Base-by-base conservation (phyloP, 1,140 invertebrate genomes). In the Saxidomus purpurata region DNA sequence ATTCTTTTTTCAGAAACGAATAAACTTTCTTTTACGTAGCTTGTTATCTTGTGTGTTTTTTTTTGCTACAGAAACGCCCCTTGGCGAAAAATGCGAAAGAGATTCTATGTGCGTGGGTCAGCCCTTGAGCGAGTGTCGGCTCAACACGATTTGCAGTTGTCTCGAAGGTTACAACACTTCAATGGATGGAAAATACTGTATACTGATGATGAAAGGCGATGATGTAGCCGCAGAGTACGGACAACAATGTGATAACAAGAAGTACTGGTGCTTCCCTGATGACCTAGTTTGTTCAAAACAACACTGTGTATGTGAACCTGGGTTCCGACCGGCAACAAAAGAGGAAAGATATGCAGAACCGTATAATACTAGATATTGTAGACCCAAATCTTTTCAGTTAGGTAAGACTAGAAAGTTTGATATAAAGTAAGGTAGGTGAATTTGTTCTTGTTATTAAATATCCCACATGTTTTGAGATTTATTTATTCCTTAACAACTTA, bases 81-180 rank as follows among this genome's bases (percentile, higher is more conserved):
- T 85, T 8, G 83, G 69, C 6, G 49, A 52, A 31, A 55, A 1
- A 19, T 85, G 83, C 34, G 47, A 74, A 19, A 34, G 1, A n/a
- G 47, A 17, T 22, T 31, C 61, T 6, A 47, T 74, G 28, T 85
- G 83, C 38, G 28, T 2, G 22, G 83, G 67, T n/a, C 25, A 22
- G 17, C 67, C 83, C 6, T 85, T 85, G 38, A 85, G 83, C 55
- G 40, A 85, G 36, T 85, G 83, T 55, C 49, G 49, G 8, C 47
- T 74, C 8, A 25, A 55, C 40, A 49, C 40, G 28, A 71, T 9
- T 4, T 85, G 83, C 49, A 25, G 22, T 2, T 85, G 83, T 40
- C 11, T 52, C 6, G 47, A 74, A 34, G 83, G 83, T 1, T 85
- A 85, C 69, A 28, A 11, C 1, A 6, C 36, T 36, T 85, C 63